Evolutionary conservation across 2,797 vertebrate species (phyloP).

Genomic region (Spea hammondii): DNA sequence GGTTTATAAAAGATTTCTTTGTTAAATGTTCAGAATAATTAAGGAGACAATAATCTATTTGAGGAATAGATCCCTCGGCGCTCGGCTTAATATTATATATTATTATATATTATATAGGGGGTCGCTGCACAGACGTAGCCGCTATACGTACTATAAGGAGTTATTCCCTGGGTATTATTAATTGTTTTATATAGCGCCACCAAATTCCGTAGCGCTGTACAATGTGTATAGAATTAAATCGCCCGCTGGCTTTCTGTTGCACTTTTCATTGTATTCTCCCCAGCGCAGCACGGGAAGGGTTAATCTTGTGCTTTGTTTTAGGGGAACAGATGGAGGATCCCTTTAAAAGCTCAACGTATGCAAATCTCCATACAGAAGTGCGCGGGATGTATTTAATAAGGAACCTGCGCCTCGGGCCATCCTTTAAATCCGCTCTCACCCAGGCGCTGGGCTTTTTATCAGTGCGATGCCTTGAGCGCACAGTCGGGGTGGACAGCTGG

Average conservation of each 20-base stretch:
- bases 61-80: too few relatives aligned
- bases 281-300: constrained; percentile 71
- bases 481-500: constrained; percentile 97
- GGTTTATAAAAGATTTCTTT: too few relatives aligned
- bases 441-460: constrained; percentile 88
- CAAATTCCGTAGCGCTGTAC: too few relatives aligned
- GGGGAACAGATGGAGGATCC: constrained; percentile 89
- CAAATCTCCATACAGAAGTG: constrained; percentile 91
- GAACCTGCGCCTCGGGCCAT: constrained; percentile 87
- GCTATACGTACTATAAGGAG: too few relatives aligned
- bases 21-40: too few relatives aligned
- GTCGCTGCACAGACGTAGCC: too few relatives aligned
- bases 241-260: background rate
- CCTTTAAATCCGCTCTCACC: constrained; percentile 91
- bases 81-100: too few relatives aligned
- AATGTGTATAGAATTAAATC: too few relatives aligned
- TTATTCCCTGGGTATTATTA: too few relatives aligned
- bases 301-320: constrained; percentile 84
- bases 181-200: too few relatives aligned
- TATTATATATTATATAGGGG: too few relatives aligned
- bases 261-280: constrained; percentile 63
- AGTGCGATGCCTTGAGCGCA: constrained; percentile 93
- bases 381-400: constrained; percentile 93
- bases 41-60: too few relatives aligned
- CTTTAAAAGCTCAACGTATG: constrained; percentile 82